Evolutionary conservation across 53 echinoderm and acorn worm species (phyloP), one percentile per base, ranked within the genome.

Genomic region (Stichopus horrens): DNA sequence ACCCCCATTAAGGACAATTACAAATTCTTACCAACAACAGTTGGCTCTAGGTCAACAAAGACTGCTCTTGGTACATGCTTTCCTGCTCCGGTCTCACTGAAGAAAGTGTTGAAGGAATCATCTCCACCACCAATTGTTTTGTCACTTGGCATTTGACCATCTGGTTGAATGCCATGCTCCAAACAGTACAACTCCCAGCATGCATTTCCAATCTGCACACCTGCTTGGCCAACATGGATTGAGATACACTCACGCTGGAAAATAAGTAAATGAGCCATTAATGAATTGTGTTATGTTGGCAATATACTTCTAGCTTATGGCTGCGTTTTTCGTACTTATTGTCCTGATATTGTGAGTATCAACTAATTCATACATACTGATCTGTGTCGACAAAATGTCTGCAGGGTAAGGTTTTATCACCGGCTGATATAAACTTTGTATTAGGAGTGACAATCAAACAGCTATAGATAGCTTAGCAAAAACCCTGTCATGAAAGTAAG

Each of bases 161-260:
- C 93, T 86, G 93, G 93, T 88, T 93, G 93, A 79, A 93, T 93
- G 80, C 93, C 93, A 87, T 94, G 94, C 84, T 94, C 94, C 53
- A 94, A 73, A 86, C 94, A 94, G 89, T 93, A 93, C 89, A 93
- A 86, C 89, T 93, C 93, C 93, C 93, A 93, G 91, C 93, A 93
- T 86, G 93, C 93, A 89, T 93, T 93, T 88, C 93, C 93, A 86
- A 93, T 93, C 93, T 93, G 93, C 65, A 93, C 93, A 23, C 93
- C 93, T 85, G 93, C 93, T 88, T 93, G 93, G 77, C 93, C 93
- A 53, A 93, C 91, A 82, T 93, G 93, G 75, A 93, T 63, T 66
- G 92, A 92, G 90, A 92, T 92, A 66, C 92, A 92, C 87, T 92
- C 92, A 90, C 92, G 92, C 92, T 92, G 60, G 11, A 89, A 89